Evolutionary conservation across 2,888 invertebrate genomes (phyloP), one percentile per base, ranked within the genome.

Genomic region (Arrhopalites spinosus): DNA sequence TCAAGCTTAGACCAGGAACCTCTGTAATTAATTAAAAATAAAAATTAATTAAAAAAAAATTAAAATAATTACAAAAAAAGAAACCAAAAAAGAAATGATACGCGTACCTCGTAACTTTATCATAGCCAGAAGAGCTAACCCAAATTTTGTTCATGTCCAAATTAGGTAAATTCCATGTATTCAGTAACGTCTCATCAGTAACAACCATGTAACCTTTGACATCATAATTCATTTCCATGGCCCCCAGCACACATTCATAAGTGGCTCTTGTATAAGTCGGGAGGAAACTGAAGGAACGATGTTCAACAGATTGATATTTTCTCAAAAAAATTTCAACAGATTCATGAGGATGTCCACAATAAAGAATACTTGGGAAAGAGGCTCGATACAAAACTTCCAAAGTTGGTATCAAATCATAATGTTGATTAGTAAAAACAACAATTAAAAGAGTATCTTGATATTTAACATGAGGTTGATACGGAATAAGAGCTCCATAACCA

Each of bases 191-290:
- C 53, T 84, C 83, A 56, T 84, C 83, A 11, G 81, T 83, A 17
- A 83, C 81, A 13, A 84, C 80, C 69, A 82, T 71, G 71, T 83
- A 84, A 0, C 83, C 84, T 47, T 83, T 84, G 2, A 84, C 84
- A 13, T 83, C 82, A 76, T 83, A 84, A 27, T 83, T 84, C 84
- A 84, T 84, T 78, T 84, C 84, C 80, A 84, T 81, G 23, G 84
- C 84, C 30, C 84, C 84, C 56, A 84, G 66, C 0, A 84, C 79
- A 56, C 84, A 84, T 59, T 84, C 84, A 64, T 83, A 84, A 0
- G 82, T 83, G 13, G 83, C 81, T 43, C 81, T 74, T 2, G 83
- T 83, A 76, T 83, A 82, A 1, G 83, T 82, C 11, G 84, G 84
- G 3, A 84, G 75, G 75, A 83, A 84, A 17, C 81, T 81, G 74